Evolutionary conservation across 2,797 vertebrate genomes (phyloP), one percentile per base, ranked within the genome.

Genomic region (Lutjanus campechanus): DNA sequence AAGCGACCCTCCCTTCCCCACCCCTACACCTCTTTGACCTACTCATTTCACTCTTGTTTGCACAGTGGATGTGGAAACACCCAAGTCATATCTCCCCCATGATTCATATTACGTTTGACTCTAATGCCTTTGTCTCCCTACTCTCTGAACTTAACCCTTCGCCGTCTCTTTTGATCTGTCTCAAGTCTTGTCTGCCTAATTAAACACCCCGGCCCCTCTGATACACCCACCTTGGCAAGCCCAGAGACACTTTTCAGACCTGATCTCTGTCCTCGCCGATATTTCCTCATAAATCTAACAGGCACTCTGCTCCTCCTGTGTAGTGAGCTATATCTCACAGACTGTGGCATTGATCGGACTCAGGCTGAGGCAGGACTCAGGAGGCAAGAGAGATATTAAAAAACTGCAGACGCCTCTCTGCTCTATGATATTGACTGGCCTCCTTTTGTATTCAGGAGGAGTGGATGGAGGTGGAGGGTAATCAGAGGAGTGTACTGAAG

Each of bases 341-440:
- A 91, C 91, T 56, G 89, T 83, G 87, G 84, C 90, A 96, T 96
- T 91, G 94, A 95, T 95, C 85, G 74, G 78, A 76, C 73, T 87
- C 83, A 72, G 87, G 73, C 85, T 84, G 80, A 91, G 81, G 84
- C 82, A 80, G 76, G 90, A 90, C 85, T 91, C 89, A 22, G 82
- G 90, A 93, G 92, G 91, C 88, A 90, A 82, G 79, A 85, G 85
- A 88, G 88, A 92, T 92, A 92, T 93, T 89, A 91, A 91, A 91
- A 88, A 89, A 86, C 90, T 89, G 91, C 88, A 80, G 85, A 84
- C 67, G 69, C 85, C 76, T 89, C 86, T 84, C 71, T 82, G 76
- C 85, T 88, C 53, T 90, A 79, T 92, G 85, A 87, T 92, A 94
- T 94, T 88, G 90, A 93, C 92, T 76, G 72, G 49, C 66, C 72